Evolutionary conservation across 2,113 vertebrate species (phyloP).

Genomic region (Syngnathus scovelli): DNA sequence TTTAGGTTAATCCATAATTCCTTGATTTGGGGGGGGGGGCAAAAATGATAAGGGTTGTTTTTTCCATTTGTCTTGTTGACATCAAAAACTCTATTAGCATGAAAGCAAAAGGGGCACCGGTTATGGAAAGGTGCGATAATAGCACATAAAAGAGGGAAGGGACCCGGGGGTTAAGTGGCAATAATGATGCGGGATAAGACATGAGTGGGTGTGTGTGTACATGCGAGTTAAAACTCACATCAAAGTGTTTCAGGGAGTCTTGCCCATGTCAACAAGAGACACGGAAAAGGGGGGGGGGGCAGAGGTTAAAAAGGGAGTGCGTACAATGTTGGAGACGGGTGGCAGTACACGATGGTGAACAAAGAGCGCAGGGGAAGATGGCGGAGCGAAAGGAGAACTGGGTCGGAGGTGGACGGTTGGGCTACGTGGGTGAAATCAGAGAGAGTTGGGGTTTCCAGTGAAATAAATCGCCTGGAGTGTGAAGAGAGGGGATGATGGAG

Average conservation of each 20-base stretch:
- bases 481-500: conserved; percentile 60
- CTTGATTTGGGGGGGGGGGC: neutral
- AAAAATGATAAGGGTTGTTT: neutral
- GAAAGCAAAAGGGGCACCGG: conserved; percentile 19
- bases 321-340: conserved; percentile 42
- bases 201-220: conserved; percentile 35
- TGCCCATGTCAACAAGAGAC: conserved; percentile 61
- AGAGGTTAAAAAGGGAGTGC: neutral
- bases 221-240: conserved; percentile 42
- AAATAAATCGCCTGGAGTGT: conserved; percentile 61
- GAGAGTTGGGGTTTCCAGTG: conserved; percentile 14
- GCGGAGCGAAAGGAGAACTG: conserved; percentile 47
- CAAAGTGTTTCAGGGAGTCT: conserved; percentile 55
- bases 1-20: neutral
- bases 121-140: conserved; percentile 52
- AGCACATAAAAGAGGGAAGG: conserved; percentile 52
- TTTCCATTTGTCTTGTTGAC: neutral
- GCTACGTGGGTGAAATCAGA: conserved; percentile 25
- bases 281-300: conserved; percentile 26
- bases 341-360: conserved; percentile 55
- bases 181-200: conserved; percentile 60
- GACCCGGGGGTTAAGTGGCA: conserved; percentile 60
- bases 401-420: conserved; percentile 55
- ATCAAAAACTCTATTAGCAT: conserved; percentile 28
- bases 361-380: conserved; percentile 53